Conservation (phyloP, 2,113 vertebrate species). For the Rattus rattus region DNA sequence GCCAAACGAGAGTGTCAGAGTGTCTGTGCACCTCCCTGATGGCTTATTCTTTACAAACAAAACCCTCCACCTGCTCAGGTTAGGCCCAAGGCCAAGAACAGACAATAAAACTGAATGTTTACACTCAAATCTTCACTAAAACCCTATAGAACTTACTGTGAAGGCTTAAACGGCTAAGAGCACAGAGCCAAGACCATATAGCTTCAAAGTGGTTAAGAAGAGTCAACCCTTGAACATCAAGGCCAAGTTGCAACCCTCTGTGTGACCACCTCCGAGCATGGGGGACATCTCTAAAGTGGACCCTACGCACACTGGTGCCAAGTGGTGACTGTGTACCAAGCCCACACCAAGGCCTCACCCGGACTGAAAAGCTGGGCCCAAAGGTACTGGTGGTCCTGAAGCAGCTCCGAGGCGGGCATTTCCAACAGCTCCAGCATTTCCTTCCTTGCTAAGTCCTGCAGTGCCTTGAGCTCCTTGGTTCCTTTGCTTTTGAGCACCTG, state of each 20-base stretch:
- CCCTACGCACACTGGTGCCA: not conserved
- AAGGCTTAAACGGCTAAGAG: not conserved
- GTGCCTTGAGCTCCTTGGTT: slow-evolving; percentile 88
- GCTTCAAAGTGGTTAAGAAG: not conserved
- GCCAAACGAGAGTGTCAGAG: not conserved
- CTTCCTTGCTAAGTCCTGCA: slow-evolving; percentile 91
- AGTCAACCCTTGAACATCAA: not conserved
- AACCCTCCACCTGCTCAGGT: not conserved
- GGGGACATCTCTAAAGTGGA: not conserved
- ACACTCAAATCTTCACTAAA: not conserved
- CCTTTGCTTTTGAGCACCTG: slow-evolving; percentile 81
- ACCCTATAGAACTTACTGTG: not conserved
- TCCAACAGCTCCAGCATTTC: slow-evolving; percentile 94
- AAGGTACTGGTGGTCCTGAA: slow-evolving; percentile 93
- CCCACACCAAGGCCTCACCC: slow-evolving; percentile 83
- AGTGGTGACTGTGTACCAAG: not conserved
- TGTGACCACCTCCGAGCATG: not conserved
- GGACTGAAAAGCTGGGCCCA: slow-evolving; percentile 97
- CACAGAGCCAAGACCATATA: not conserved
- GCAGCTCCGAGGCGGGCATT: slow-evolving; percentile 88
- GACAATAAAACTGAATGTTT: not conserved
- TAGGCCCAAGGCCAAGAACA: not conserved
- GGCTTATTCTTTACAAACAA: not conserved
- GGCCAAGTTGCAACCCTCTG: not conserved
- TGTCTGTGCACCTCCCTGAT: not conserved